Conservation (phyloP, 2,888 invertebrate genomes). For the Leucania comma region DNA sequence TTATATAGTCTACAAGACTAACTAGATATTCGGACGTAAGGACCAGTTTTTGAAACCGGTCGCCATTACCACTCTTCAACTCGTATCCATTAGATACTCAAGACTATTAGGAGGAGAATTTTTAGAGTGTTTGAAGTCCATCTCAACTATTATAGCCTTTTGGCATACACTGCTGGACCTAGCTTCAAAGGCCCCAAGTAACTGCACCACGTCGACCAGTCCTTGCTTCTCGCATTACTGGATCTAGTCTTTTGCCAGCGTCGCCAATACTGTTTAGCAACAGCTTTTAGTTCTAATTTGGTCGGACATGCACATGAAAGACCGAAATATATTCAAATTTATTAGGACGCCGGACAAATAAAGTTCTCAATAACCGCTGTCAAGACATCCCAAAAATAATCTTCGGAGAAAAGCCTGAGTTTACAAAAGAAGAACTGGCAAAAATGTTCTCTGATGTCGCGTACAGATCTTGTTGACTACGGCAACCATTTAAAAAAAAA, state of each 20-base stretch:
- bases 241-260: no score
- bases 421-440: neutral
- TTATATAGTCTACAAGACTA: neutral
- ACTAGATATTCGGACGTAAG: conserved; percentile 9
- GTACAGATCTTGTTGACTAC: neutral
- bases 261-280: no score
- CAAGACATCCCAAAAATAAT: neutral
- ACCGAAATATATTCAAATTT: neutral
- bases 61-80: neutral
- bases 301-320: neutral
- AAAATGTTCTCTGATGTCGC: neutral
- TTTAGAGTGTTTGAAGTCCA: neutral
- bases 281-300: neutral
- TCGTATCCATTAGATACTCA: neutral
- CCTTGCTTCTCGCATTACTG: no score
- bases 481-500: neutral
- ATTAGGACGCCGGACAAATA: neutral
- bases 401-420: neutral
- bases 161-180: neutral
- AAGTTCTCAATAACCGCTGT: neutral
- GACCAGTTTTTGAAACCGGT: conserved; percentile 31
- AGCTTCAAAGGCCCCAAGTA: no score
- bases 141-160: neutral
- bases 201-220: no score
- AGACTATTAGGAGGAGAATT: neutral